Percentiles rank a stretch among this genome's conserved stretches.
phyloP scores from a whole-genome alignment of 2,113 vertebrate species.

The Gnathonemus longibarbis region DNA sequence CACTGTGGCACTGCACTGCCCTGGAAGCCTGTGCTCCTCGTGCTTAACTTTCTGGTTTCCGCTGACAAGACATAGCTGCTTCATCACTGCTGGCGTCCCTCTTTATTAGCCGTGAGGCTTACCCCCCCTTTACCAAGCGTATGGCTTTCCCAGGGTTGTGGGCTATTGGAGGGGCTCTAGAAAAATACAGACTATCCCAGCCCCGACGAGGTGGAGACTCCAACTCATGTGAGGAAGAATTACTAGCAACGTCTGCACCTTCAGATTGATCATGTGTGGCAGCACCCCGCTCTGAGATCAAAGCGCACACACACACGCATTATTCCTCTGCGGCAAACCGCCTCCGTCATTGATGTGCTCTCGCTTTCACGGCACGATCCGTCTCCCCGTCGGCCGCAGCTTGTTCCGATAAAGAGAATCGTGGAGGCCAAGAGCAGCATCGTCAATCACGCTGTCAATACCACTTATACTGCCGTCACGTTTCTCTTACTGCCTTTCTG shows the following conservation, averaged over 20 bases:
- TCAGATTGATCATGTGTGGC: neutral
- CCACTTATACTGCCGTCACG: neutral
- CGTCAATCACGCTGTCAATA: neutral
- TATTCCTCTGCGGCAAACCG: neutral
- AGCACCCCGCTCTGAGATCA: neutral
- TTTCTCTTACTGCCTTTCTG: neutral
- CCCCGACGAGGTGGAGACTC: neutral
- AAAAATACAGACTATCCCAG: neutral
- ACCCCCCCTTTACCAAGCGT: neutral
- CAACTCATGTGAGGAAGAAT: neutral
- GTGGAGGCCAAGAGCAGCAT: neutral
- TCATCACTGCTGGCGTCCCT: neutral
- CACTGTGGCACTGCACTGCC: neutral
- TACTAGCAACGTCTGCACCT: neutral
- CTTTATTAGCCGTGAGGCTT: neutral
- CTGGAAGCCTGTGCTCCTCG: neutral
- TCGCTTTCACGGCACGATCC: neutral
- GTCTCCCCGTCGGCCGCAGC: neutral
- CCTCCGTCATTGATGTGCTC: neutral
- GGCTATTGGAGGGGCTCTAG: neutral
- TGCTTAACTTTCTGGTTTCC: neutral
- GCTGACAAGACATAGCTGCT: neutral
- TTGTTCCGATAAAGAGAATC: neutral
- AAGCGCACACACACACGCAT: neutral
- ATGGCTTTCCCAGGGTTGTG: neutral